Evolutionary conservation across 2,797 vertebrate genomes (phyloP).

Genomic region (Chaetophractus vellerosus): DNA sequence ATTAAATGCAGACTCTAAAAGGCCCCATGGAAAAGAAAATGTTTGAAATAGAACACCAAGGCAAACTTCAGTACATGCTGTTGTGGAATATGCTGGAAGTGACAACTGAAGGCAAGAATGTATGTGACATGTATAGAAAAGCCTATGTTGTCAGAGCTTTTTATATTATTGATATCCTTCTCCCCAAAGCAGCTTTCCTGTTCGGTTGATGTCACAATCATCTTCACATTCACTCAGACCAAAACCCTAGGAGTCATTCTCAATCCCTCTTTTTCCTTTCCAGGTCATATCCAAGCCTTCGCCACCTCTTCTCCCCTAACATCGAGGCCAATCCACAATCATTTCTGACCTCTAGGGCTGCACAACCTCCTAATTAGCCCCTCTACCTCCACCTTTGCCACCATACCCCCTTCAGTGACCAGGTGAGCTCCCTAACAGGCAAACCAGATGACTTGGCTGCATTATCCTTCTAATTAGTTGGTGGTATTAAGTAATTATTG

Average conservation of each 20-base stretch:
- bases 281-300: not conserved
- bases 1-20: not conserved
- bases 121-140: not conserved
- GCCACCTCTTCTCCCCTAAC: too few species aligned
- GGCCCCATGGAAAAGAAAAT: not conserved
- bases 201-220: not conserved
- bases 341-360: not conserved
- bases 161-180: not conserved
- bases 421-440: not conserved
- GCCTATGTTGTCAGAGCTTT: not conserved
- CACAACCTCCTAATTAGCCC: not conserved
- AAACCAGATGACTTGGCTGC: not conserved
- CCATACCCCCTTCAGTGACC: accelerated
- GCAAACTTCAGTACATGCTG: not conserved
- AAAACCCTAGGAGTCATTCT: not conserved
- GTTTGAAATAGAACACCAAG: not conserved
- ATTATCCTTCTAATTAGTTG: too few species aligned
- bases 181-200: not conserved
- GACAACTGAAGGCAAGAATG: not conserved
- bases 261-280: not conserved
- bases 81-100: not conserved
- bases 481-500: not conserved
- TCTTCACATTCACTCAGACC: not conserved
- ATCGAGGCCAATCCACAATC: not conserved
- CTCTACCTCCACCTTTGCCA: too few species aligned